Evolutionary conservation across 2,888 invertebrate species (phyloP), one percentile per base, ranked within the genome.

Genomic region (Lagria hirta): DNA sequence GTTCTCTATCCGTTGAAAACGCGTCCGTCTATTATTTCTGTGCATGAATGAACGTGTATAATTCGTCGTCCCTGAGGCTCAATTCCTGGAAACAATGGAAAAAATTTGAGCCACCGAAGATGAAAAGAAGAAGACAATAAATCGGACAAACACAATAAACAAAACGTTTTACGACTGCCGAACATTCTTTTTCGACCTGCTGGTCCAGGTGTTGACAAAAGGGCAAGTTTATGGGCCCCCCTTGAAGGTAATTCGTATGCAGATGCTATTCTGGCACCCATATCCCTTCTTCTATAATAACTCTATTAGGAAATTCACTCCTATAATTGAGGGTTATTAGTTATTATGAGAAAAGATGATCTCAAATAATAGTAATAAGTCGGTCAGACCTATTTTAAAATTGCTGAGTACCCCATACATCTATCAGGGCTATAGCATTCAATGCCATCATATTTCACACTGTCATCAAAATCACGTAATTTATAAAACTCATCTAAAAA

Each of bases 201-300:
- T n/a, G 46, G 53, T 55, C 63, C 65, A 68, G 66, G 66, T 68
- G 68, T 66, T 66, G 66, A 66, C 65, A 68, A 66, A 66, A n/a
- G n/a, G n/a, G 63, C 64, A 62, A 58, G 60, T 62, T 61, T 68
- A 65, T 68, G 66, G 64, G 65, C 55, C 51, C 58, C 60, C 58
- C 60, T 61, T 48, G 51, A 38, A 43, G 55, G 52, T 52, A 58
- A 63, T 65, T 62, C 61, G 59, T 63, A 65, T 64, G 63, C 65
- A 62, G 62, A 66, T 65, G 59, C 38, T n/a, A n/a, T n/a, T n/a
- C n/a, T n/a, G n/a, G n/a, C 22, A 27, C 43, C 23, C 45, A 40
- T 37, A 44, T 41, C 42, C 52, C 52, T 51, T 26, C 10, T 26
- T 13, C 13, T 44, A 45, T 64, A 61, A 65, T 61, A 59, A 58